Conservation (phyloP, 2,888 invertebrate species). For the Drosophila nr. fundita region DNA sequence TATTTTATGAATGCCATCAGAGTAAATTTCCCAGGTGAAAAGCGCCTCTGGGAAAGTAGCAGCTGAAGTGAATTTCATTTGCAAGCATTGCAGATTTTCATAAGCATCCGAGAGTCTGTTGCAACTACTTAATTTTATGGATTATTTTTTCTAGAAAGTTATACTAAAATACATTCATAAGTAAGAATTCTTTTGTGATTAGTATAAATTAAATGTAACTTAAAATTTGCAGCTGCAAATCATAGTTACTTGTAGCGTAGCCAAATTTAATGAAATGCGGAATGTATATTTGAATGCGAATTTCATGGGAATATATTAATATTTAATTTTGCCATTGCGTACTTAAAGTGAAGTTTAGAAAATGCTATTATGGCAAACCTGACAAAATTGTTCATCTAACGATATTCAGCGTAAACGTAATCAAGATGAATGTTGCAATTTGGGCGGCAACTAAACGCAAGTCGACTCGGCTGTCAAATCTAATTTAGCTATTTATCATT, state of each 20-base stretch:
- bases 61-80: neutral
- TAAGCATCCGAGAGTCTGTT: neutral
- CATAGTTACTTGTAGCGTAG: neutral
- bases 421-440: constrained; percentile 79
- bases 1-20: neutral
- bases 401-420: constrained; percentile 65
- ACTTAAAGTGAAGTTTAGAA: neutral
- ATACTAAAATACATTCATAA: neutral
- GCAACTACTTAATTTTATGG: neutral
- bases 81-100: neutral
- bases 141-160: neutral
- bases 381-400: constrained; percentile 50
- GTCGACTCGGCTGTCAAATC: constrained; percentile 69
- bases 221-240: neutral
- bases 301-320: neutral
- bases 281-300: neutral
- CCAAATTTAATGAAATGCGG: neutral
- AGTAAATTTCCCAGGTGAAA: neutral
- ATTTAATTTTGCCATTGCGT: neutral
- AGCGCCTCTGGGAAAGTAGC: neutral
- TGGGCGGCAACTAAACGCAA: constrained; percentile 52
- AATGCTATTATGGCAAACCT: constrained; percentile 33
- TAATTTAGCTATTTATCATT: constrained; percentile 81
- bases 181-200: neutral
- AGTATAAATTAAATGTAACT: neutral